phyloP scores from a whole-genome alignment of 2,888 invertebrate species.

The Ormyrus pomaceus region DNA sequence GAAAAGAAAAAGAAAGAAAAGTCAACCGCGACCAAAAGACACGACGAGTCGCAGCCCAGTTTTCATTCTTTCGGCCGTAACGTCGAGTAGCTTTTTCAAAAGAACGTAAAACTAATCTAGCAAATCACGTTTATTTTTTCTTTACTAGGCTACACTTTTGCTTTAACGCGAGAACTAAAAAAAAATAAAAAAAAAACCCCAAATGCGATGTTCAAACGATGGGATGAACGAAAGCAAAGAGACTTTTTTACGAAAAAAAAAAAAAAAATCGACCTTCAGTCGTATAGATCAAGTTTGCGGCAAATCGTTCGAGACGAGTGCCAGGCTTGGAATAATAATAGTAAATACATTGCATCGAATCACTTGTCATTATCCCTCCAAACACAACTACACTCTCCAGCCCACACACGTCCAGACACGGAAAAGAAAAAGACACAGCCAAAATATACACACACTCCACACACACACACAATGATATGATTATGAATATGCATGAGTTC shows the following conservation, averaged over 20 bases:
- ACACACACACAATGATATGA: conserved; percentile 48
- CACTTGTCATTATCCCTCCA: conserved; percentile 47
- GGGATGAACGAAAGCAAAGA: conserved; percentile 48
- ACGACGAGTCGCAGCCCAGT: too few relatives aligned
- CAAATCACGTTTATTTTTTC: conserved; percentile 10
- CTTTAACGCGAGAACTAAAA: neutral
- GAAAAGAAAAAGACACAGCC: neutral
- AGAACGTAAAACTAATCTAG: neutral
- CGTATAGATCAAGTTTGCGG: conserved; percentile 39
- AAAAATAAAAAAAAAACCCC: conserved; percentile 6
- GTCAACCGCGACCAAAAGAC: too few relatives aligned
- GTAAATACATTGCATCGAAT: conserved; percentile 50
- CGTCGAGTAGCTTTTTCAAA: neutral
- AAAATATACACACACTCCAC: neutral
- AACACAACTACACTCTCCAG: conserved; percentile 9
- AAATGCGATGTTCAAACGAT: conserved; percentile 55
- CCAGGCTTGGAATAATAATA: conserved; percentile 52
- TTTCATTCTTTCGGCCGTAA: conserved; percentile 5
- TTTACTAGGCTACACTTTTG: conserved; percentile 2
- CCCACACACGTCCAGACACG: neutral
- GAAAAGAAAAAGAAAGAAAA: neutral
- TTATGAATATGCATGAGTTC: conserved; percentile 58
- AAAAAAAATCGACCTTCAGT: conserved; percentile 47
- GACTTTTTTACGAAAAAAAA: neutral
- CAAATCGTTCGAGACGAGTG: conserved; percentile 55